phyloP scores from a whole-genome alignment of 2,888 invertebrate species.

The Heliconius cydno region DNA sequence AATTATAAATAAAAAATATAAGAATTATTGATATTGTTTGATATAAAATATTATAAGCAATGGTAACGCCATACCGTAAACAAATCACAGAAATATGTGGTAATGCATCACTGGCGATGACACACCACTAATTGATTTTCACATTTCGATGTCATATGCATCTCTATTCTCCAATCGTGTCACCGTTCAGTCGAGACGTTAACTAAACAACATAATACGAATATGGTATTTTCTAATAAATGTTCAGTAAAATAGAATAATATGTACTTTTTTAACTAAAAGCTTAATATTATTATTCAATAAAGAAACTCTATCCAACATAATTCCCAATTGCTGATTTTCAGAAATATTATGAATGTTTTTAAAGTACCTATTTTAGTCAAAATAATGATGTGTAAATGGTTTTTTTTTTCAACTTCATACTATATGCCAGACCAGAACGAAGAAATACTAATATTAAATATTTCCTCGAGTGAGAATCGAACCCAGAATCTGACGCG shows the following conservation, averaged over 20 bases:
- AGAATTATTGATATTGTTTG: background rate
- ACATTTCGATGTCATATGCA: constrained; percentile 51
- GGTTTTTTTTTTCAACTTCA: no score
- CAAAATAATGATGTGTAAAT: no score
- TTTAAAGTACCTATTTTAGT: no score
- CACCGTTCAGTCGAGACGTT: constrained; percentile 42
- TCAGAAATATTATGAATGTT: background rate
- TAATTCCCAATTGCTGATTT: background rate
- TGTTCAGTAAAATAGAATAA: no score
- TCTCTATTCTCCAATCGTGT: constrained; percentile 61
- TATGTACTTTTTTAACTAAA: no score
- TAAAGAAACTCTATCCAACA: background rate
- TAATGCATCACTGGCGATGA: constrained; percentile 39
- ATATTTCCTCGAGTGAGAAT: no score
- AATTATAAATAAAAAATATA: background rate
- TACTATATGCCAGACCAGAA: no score
- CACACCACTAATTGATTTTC: constrained; percentile 53
- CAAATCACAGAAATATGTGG: constrained; percentile 25
- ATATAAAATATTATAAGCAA: constrained; percentile 15
- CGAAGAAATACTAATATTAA: no score
- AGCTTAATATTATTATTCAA: background rate
- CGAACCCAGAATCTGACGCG: no score
- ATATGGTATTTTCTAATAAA: background rate
- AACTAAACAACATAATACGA: background rate
- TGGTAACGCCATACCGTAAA: constrained; percentile 31